Base-by-base conservation (phyloP, 2,797 vertebrate genomes). In the Acrocephalus scirpaceus region DNA sequence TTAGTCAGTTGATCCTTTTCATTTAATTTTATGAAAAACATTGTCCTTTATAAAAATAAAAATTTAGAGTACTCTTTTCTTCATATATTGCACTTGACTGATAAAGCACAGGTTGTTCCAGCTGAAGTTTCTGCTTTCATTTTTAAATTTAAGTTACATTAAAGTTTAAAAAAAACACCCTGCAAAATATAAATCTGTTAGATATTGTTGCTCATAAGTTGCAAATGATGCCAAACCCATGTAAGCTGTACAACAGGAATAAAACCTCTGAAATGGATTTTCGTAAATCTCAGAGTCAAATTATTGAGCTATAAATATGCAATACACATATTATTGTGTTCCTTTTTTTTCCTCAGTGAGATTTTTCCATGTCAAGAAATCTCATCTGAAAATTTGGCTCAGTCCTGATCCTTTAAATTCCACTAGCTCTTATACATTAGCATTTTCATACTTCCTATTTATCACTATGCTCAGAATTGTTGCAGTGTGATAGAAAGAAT, bases 381-480 rank as follows among this genome's bases (percentile, higher is more conserved):
- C 92, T 95, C 81, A 96, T 96, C 93, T 89, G 71, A 96, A 97
- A 95, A 80, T 91, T 95, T 93, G 83, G 57, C 83, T 94, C 57
- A 80, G 61, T 87, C 38, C 16, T 95, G 83, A 93, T 96, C 86
- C 83, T 93, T 95, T 95, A 94, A 95, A 97, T 93, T 93, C 94
- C 57, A 74, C 77, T 23, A 85, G 86, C 71, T 96, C 72, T 97
- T 40, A 62, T 5, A 74, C 19, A 92, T 96, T 94, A 95, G 47
- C 94, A 96, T 95, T 95, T 95, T 93, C 93, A 72, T 94, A 80
- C 74, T 87, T 96, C 83, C 74, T 92, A 62, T 96, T 96, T 96
- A 86, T 96, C 90, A 40, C 69, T 83, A 13, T 69, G 61, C 92
- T 93, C 87, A 83, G 90, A 93, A 92, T 96, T 85, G 92, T 93